These are phyloP conservation scores for Nerophis lumbriciformis DNA, from an alignment of 2,113 vertebrate genomes.

Conservation along the genomic window DNA sequence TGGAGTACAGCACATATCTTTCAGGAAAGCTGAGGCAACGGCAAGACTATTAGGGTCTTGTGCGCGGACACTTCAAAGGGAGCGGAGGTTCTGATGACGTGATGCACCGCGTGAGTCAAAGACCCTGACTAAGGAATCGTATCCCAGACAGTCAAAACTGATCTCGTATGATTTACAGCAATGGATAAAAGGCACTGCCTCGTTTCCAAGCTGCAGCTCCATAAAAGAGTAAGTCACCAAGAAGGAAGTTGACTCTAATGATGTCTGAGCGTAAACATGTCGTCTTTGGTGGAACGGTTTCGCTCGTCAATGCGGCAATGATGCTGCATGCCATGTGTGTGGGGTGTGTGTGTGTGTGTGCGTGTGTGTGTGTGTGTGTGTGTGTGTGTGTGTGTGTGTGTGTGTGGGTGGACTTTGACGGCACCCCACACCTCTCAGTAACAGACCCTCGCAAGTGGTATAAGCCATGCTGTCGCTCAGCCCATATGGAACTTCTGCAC, in stretches of 20 bases:
- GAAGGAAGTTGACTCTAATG: neutral
- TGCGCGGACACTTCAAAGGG: neutral
- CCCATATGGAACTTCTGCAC: too few relatives aligned
- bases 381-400: too few relatives aligned
- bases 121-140: neutral
- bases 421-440: slow-evolving; percentile 1
- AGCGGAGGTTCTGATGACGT: neutral
- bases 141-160: neutral
- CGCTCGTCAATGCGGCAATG: slow-evolving; percentile 1
- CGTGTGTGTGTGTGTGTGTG: neutral
- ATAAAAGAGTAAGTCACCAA: neutral
- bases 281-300: slow-evolving; percentile 1
- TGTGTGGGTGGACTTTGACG: neutral
- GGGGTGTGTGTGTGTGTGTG: neutral
- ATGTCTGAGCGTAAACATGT: neutral
- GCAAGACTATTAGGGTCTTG: too few relatives aligned
- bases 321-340: slow-evolving; percentile 2
- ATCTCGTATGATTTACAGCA: neutral
- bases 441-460: neutral
- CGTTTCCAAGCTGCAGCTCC: neutral
- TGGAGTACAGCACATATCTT: too few relatives aligned
- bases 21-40: too few relatives aligned
- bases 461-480: neutral
- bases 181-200: neutral
- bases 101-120: neutral